These are phyloP conservation scores for Sitophilus oryzae DNA, from an alignment of 1,140 invertebrate genomes.

Conservation along the genomic window DNA sequence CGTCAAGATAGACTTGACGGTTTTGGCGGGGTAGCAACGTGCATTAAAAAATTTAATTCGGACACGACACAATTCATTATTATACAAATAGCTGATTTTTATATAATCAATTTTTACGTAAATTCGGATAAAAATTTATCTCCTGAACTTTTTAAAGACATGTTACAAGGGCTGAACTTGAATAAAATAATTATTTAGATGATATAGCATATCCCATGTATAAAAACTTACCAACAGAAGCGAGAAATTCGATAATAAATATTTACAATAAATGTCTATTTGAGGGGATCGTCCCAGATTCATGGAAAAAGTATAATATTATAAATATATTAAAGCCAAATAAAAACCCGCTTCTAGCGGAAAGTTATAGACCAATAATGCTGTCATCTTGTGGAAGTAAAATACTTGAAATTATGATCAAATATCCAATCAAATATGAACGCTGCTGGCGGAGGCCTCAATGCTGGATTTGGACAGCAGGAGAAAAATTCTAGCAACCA, in stretches of 20 bases:
- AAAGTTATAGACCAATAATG: conserved; percentile 10
- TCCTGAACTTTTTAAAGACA: neutral
- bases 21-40: conserved; percentile 14
- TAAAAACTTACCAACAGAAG: conserved; percentile 8
- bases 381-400: conserved; percentile 5
- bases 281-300: neutral
- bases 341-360: neutral
- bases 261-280: neutral
- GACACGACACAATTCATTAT: no score
- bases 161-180: neutral
- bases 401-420: conserved; percentile 6
- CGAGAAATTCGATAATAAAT: conserved; percentile 2
- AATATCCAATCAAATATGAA: conserved; percentile 1
- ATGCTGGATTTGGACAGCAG: no score
- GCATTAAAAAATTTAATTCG: conserved; percentile 9
- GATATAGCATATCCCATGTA: conserved; percentile 7
- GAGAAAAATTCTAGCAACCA: no score
- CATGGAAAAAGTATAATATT: no score
- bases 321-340: conserved; percentile 8
- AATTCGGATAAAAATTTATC: neutral
- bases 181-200: no score
- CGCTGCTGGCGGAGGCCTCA: no score
- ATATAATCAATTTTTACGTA: neutral
- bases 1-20: conserved; percentile 19
- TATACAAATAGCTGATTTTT: neutral